A percentile compares a stretch with the other conserved stretches of the same genome.
These are phyloP conservation scores for Sylvia atricapilla DNA, from an alignment of 2,113 vertebrate species.

Conservation along the genomic window DNA sequence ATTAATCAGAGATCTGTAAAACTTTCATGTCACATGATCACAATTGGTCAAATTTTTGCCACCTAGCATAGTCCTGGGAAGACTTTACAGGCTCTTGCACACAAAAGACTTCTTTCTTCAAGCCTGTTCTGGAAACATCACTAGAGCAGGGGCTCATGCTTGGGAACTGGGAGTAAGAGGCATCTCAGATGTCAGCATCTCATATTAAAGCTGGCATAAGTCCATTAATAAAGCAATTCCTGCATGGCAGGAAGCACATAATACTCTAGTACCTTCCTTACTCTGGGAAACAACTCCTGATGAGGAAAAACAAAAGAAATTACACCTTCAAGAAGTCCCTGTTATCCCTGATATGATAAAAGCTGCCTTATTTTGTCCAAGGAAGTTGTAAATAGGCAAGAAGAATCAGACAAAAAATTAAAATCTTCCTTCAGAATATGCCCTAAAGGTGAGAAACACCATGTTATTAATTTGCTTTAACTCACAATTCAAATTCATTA, in stretches of 20 bases:
- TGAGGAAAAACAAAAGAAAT: neutral
- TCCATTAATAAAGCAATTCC: neutral
- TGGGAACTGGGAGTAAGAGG: neutral
- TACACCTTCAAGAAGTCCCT: neutral
- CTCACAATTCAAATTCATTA: neutral
- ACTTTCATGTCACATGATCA: neutral
- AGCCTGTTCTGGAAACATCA: neutral
- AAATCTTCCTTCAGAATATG: neutral
- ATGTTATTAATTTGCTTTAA: neutral
- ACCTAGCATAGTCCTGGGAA: neutral
- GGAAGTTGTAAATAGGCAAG: neutral
- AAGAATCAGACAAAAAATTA: neutral
- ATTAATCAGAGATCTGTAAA: neutral
- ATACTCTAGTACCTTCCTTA: neutral
- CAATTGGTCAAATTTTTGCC: neutral
- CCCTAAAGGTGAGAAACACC: neutral
- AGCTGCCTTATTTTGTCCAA: neutral
- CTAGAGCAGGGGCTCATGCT: neutral
- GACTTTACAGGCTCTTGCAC: neutral
- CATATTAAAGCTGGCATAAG: neutral
- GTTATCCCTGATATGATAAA: neutral
- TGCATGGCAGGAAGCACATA: neutral
- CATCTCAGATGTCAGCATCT: neutral
- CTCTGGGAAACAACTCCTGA: neutral
- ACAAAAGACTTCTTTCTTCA: neutral